phyloP scores from a whole-genome alignment of 2,888 invertebrate genomes.

The Candidula unifasciata region DNA sequence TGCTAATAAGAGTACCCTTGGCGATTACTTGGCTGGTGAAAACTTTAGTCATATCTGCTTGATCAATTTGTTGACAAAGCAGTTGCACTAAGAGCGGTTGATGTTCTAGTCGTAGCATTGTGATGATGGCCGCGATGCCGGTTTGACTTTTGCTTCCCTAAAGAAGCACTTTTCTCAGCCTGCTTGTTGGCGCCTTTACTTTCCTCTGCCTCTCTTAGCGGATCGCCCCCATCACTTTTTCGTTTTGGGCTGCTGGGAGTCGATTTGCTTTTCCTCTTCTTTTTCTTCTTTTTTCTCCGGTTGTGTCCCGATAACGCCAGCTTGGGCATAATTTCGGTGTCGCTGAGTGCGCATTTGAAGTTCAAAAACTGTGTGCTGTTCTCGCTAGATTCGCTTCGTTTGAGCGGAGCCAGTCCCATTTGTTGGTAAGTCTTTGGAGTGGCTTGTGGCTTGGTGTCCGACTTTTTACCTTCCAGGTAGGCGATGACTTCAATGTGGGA shows the following conservation, averaged over 20 bases:
- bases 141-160: neutral
- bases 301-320: neutral
- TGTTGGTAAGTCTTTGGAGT: conserved; percentile 40
- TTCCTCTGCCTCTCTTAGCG: neutral
- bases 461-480: conserved; percentile 19
- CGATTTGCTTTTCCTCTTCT: neutral
- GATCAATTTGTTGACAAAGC: too few relatives aligned
- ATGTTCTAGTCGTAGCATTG: neutral
- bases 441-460: neutral
- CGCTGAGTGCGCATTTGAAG: neutral
- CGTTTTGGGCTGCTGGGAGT: neutral
- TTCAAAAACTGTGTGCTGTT: neutral
- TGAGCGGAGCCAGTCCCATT: conserved; percentile 16
- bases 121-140: neutral
- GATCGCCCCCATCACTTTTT: neutral
- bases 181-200: neutral
- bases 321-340: conserved; percentile 7
- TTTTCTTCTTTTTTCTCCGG: neutral
- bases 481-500: conserved; percentile 31
- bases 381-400: conserved; percentile 33
- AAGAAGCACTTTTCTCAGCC: neutral
- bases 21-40: too few relatives aligned
- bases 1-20: too few relatives aligned
- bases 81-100: neutral
- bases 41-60: too few relatives aligned